Base-by-base conservation (phyloP, 2,113 vertebrate genomes). In the Hemicordylus capensis region DNA sequence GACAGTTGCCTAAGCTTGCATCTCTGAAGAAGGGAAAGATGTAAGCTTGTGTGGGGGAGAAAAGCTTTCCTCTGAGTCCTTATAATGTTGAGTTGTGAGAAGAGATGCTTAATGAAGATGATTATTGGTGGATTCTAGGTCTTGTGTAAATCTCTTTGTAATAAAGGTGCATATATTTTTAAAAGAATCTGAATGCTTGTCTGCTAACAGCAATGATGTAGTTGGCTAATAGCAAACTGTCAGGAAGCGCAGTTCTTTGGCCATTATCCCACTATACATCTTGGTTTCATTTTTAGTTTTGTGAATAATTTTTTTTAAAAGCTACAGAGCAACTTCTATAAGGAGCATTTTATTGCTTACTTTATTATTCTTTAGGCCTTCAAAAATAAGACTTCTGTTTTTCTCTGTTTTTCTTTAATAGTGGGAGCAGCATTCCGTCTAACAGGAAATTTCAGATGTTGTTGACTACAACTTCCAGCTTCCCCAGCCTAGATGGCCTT, bases 131-230 rank as follows among this genome's bases (percentile, higher is more conserved):
- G 34, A 37, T 46, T 72, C 20, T 69, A 93, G 91, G 92, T 92
- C 92, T 95, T 95, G 89, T 93, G 93, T 92, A 94, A 94, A 95
- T 94, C 93, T 85, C 83, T 88, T 93, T 94, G 90, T 89, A 92
- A 93, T 95, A 92, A 92, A 94, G 85, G 87, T 94, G 91, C 93
- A 91, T 94, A 87, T 89, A 89, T 93, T 93, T 89, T 89, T 89
- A 89, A 93, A 89, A 93, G 91, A 94, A 94, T 93, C 90, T 92
- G 87, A 92, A 90, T 94, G 91, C 93, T 94, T 94, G 90, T 90
- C 92, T 92, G 92, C 92, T 92, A 93, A 94, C 93, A 89, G 91
- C 85, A 90, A 89, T 91, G 92, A 93, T 93, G 92, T 90, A 95
- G 94, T 92, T 91, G 91, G 87, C 89, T 93, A 93, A 95, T 93